Base-by-base conservation (phyloP, 2,797 vertebrate genomes). In the Spea hammondii region DNA sequence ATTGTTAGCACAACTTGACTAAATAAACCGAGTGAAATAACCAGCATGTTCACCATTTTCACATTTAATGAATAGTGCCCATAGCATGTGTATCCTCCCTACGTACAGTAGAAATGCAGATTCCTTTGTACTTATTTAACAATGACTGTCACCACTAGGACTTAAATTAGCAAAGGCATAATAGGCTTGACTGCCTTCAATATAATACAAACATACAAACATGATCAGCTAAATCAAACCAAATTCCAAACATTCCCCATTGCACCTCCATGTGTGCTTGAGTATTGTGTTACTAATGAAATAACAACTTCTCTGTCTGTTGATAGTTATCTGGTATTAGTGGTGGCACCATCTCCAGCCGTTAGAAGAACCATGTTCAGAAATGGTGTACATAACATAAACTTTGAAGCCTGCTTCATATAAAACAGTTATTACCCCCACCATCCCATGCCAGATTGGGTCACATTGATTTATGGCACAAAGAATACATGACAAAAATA, bases 401-500 rank as follows among this genome's bases (percentile, higher is more conserved):
- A 74, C 32, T 69, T 65, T 82, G 80, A 82, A 82, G 80, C 80
- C 80, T 82, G 80, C 80, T 82, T 82, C 80, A 82, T 78, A 85
- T 83, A 87, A 78, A 86, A 87, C 88, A 90, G 86, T 91, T 86
- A 83, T 90, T 89, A 90, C 90, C 59, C 59, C 12, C 32, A 5
- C 55, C 32, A 32, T 32, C 32, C 32, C 32, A 32, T 89, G 48
- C 84, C 78, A 83, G 83, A 85, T 85, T 84, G 87, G 83, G 80
- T 88, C 86, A 83, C 89, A 87, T 90, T 86, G 83, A 84, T 89
- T 88, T 88, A 90, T 93, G 89, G 89, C 88, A 91, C 87, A 69
- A 88, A 92, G 84, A 87, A 91, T 83, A 91, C 91, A 91, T 89
- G 87, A 91, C 88, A 89, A 85, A 85, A 91, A 89, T 62, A 62